Percentiles rank a stretch among this genome's conserved stretches.
These are phyloP conservation scores for Anabas testudineus DNA, from an alignment of 2,797 vertebrate genomes.

Conservation along the genomic window DNA sequence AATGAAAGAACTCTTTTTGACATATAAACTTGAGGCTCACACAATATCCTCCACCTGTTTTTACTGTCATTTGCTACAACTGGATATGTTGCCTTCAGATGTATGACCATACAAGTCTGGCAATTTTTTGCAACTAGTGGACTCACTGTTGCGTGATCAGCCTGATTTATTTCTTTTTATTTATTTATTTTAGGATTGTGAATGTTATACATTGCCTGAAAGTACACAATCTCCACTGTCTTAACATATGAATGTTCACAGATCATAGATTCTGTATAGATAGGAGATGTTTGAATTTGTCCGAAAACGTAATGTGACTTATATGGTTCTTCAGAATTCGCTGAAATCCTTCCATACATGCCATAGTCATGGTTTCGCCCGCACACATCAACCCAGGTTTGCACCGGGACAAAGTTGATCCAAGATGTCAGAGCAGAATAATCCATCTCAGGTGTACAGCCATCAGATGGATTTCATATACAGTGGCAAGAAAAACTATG, in stretches of 20 bases:
- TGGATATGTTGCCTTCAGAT: constrained; percentile 62
- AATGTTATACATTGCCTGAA: constrained; percentile 72
- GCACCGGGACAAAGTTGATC: constrained; percentile 21
- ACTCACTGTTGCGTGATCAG: constrained; percentile 34
- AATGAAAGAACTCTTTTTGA: constrained; percentile 56
- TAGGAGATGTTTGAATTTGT: constrained; percentile 36
- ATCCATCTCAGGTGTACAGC: background rate
- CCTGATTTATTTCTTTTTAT: constrained; percentile 12
- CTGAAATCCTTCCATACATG: constrained; percentile 20
- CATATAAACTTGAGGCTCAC: constrained; percentile 46
- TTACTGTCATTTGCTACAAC: constrained; percentile 41
- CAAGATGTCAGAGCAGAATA: constrained; percentile 35
- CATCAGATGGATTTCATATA: constrained; percentile 19
- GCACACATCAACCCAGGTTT: constrained; percentile 21
- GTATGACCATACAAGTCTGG: constrained; percentile 53
- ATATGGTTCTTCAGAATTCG: constrained; percentile 49
- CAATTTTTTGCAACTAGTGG: constrained; percentile 23
- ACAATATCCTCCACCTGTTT: constrained; percentile 43
- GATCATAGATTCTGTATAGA: constrained; percentile 44
- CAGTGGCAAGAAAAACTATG: no score
- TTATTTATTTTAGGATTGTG: constrained; percentile 47
- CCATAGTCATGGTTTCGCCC: constrained; percentile 36
- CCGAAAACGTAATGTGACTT: constrained; percentile 41
- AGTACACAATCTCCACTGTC: constrained; percentile 69
- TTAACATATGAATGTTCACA: constrained; percentile 78